Evolutionary conservation across 2,797 vertebrate species (phyloP), one percentile per base, ranked within the genome.

Genomic region (Strix occidentalis): DNA sequence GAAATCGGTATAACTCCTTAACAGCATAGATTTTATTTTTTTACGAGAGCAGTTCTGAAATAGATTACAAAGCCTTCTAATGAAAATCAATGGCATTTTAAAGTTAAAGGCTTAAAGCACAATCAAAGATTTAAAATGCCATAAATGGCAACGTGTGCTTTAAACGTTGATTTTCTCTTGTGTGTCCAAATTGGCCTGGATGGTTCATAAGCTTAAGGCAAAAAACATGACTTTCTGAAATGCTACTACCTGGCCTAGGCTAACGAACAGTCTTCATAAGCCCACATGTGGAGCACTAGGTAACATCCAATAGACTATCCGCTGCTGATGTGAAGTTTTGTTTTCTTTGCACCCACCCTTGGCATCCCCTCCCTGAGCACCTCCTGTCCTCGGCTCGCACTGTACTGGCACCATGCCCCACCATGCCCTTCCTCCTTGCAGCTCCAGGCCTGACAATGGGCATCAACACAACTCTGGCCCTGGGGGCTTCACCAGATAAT

Each of bases 51-150:
- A 63, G 10, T 61, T 95, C 75, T 89, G 80, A 93, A 87, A 90
- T 25, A 95, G 77, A 93, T 91, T 93, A 93, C 84, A 94, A 94
- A 89, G 64, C 61, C 37, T 87, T 92, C 89, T 91, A 95, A 93
- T 93, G 81, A 95, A 97, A 96, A 95, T 96, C 96, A 92, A 97
- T 93, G 68, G 11, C 39, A 54, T 92, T 91, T 92, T 93, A 85
- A 90, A 95, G 51, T 37, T 70, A 87, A 80, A 90, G 21, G 29
- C 77, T 94, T 91, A 83, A 84, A 90, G 71, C 26, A 8, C 78
- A 90, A 80, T 93, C 75, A 71, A 80, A 92, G 71, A 85, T 69
- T 85, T 83, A 41, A 92, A 97, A 87, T 9, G 54, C 29, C 71
- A 83, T 80, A 91, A 81, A 78, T 33, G 26, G 54, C 69, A 94